Conservation (phyloP, 2,888 invertebrate species). For the Galeopsomyia nigrocyanea region DNA sequence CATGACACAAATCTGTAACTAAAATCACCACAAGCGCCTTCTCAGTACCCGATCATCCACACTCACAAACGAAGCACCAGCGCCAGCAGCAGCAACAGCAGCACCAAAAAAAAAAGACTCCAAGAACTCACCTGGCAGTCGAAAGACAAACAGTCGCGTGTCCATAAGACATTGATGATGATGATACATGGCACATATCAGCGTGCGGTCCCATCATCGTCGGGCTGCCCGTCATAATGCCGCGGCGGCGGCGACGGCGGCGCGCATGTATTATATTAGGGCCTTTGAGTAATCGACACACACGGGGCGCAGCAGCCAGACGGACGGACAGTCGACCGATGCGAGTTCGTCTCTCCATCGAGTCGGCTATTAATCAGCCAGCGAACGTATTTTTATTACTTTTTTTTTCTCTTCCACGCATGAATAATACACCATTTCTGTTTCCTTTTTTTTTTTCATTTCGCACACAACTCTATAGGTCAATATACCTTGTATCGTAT, state of each 20-base stretch:
- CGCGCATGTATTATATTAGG: neutral
- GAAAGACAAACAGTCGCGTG: neutral
- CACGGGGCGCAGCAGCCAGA: neutral
- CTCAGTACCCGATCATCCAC: too few relatives aligned
- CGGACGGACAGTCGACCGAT: conserved; percentile 13
- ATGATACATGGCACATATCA: conserved; percentile 61
- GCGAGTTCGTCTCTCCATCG: conserved; percentile 28
- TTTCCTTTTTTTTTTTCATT: neutral
- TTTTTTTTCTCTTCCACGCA: too few relatives aligned
- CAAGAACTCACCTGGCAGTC: too few relatives aligned
- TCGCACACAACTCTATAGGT: neutral
- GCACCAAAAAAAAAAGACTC: too few relatives aligned
- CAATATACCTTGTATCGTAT: too few relatives aligned
- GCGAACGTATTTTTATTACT: too few relatives aligned
- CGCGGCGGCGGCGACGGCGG: conserved; percentile 1
- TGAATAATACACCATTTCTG: too few relatives aligned
- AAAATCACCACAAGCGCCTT: too few relatives aligned
- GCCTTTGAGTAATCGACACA: conserved; percentile 42
- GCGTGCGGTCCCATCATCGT: conserved; percentile 59
- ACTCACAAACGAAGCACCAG: too few relatives aligned
- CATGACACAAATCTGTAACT: too few relatives aligned
- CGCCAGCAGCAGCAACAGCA: too few relatives aligned
- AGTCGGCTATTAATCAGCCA: conserved; percentile 33
- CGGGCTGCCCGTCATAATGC: conserved; percentile 21
- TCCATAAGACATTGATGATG: conserved; percentile 50